Percentiles rank a stretch among this genome's conserved stretches.
Evolutionary conservation across 2,797 vertebrate genomes (phyloP).

Genomic region (Dromococcyx pavoninus): DNA sequence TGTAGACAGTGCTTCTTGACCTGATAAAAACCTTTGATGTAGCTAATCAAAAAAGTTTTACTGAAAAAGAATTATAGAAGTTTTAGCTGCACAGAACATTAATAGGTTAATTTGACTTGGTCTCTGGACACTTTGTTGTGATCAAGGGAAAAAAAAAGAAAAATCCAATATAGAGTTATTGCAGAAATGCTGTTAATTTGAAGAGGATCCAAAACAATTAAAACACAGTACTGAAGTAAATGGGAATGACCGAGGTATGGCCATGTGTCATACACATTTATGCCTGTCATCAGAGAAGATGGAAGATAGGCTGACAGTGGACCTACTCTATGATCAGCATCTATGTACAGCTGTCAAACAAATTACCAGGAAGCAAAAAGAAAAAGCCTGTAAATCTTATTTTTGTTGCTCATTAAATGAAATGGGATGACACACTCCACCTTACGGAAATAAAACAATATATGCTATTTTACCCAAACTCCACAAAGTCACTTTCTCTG

Average conservation of each 20-base stretch:
- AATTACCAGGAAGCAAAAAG: conserved; percentile 2
- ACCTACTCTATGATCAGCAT: not conserved
- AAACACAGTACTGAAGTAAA: not conserved
- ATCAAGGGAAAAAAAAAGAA: not conserved
- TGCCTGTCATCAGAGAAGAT: not conserved
- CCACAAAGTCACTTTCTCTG: not conserved
- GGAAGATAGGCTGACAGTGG: not conserved
- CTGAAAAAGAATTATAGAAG: not conserved
- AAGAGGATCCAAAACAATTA: conserved; percentile 20
- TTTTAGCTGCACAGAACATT: not conserved
- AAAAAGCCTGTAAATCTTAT: not conserved
- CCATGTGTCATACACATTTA: not conserved
- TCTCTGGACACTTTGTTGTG: not conserved
- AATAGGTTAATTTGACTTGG: not conserved
- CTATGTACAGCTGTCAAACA: not conserved
- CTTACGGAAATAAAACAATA: not conserved
- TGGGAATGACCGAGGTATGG: not conserved
- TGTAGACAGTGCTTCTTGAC: conserved; percentile 14
- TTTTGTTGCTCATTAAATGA: not conserved
- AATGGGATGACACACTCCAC: not conserved
- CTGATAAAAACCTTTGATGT: conserved; percentile 10
- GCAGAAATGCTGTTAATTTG: not conserved
- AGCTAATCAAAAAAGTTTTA: conserved; percentile 21
- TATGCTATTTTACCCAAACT: not conserved
- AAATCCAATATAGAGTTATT: not conserved